Evolutionary conservation across 2,888 invertebrate species (phyloP).

Genomic region (Molorchus minor): DNA sequence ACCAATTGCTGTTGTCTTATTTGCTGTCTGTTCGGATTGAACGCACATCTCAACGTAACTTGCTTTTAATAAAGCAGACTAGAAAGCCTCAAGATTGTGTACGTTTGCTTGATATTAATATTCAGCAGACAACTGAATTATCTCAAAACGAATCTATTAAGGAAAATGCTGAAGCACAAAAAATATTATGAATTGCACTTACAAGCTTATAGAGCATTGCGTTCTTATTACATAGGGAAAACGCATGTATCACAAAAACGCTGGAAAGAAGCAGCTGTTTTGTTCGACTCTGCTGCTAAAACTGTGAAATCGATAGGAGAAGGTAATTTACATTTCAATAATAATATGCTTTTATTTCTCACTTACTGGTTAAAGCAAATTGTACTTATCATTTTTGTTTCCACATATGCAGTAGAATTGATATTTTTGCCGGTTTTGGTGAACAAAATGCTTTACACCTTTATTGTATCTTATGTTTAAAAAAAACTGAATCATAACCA

Average conservation of each 20-base stretch:
- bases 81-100: conserved; percentile 85
- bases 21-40: conserved; percentile 86
- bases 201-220: conserved; percentile 58
- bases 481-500: too few species aligned
- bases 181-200: conserved; percentile 52
- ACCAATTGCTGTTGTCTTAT: conserved; percentile 86
- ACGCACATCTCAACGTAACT: conserved; percentile 89
- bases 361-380: too few species aligned
- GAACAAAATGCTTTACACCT: too few species aligned
- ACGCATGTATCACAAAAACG: conserved; percentile 82
- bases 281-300: conserved; percentile 79
- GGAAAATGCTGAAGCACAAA: conserved; percentile 53
- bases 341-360: too few species aligned
- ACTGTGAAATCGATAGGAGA: conserved; percentile 42
- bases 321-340: conserved; percentile 29
- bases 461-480: too few species aligned
- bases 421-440: too few species aligned
- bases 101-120: conserved; percentile 90
- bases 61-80: conserved; percentile 77
- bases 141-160: conserved; percentile 56
- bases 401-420: too few species aligned
- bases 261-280: conserved; percentile 89
- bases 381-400: too few species aligned
- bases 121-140: conserved; percentile 72
- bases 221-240: conserved; percentile 89